Base-by-base conservation (phyloP, 2,888 invertebrate genomes). In the Drosophila ustulata region DNA sequence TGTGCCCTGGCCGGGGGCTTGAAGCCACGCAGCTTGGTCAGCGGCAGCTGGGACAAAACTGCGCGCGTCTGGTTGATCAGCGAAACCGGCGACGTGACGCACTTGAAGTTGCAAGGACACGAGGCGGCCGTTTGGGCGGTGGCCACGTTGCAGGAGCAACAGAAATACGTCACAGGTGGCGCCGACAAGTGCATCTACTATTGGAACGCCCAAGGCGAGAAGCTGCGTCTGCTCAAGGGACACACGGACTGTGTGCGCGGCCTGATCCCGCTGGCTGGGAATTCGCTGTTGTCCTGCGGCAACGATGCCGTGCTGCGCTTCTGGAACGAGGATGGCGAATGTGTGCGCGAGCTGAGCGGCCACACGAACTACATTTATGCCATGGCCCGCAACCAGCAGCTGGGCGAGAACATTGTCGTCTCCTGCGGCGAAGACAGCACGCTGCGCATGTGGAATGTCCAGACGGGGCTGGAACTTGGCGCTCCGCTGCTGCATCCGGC, bases 201-300 rank as follows among this genome's bases (percentile, higher is more conserved):
- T 28, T 99, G 98, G 98, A 94, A 93, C 75, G 93, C 93, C 58
- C 93, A 95, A 80, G 97, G 97, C 3, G 94, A 94, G 68, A 93
- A 95, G 80, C 92, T 95, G 59, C 94, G 93, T 62, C 94, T 95
- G 58, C 93, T 97, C 39, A 94, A 93, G 92, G 96, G 98, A 4
- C 99, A 99, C 91, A 96, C 95, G 1, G 99, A 99, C 90, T 98
- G 98, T 93, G 97, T 99, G 0, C 93, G 99, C 90, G 96, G 94
- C 26, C 90, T 99, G 32, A 94, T 95, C 0, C 94, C 95, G 1
- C 93, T 97, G 7, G 95, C 94, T 58, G 91, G 94, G n/a, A 94
- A 95, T 41, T 94, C 95, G 46, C 97, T 99, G 92, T 92, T 98
- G 1, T 98, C 98, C 50, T 97, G 97, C 90, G 95, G 97, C 28